Evolutionary conservation across 2,888 invertebrate genomes (phyloP).

Genomic region (Cephalotes varians): DNA sequence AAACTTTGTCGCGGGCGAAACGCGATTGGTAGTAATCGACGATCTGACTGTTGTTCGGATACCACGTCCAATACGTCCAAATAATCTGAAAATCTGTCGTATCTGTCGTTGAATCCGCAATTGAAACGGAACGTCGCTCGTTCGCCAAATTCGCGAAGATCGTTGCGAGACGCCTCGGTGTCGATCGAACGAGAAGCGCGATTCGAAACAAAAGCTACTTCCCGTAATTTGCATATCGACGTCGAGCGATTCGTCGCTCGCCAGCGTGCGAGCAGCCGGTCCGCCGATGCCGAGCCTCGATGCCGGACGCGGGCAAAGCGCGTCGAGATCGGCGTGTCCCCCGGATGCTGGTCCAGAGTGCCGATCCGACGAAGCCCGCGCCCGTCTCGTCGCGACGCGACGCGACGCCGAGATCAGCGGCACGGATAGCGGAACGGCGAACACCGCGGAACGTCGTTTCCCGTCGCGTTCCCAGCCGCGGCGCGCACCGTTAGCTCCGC

Average conservation of each 20-base stretch:
- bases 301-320: background rate
- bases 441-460: background rate
- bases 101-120: background rate
- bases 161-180: background rate
- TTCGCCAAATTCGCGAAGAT: background rate
- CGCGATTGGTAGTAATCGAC: background rate
- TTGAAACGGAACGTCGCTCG: background rate
- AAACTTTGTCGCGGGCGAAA: background rate
- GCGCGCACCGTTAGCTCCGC: conserved; percentile 5
- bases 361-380: conserved; percentile 27
- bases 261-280: background rate
- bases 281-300: background rate
- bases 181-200: background rate
- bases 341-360: background rate
- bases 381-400: background rate
- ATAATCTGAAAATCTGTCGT: too few species aligned
- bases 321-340: background rate
- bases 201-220: background rate
- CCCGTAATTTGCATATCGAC: background rate
- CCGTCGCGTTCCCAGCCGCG: background rate
- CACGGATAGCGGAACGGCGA: background rate
- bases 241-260: conserved; percentile 1
- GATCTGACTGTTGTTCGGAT: too few species aligned
- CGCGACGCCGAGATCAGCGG: conserved; percentile 17
- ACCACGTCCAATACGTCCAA: too few species aligned